These are phyloP conservation scores for Pristionchus arcanus DNA, from an alignment of 2,888 invertebrate genomes.

Conservation along the genomic window DNA sequence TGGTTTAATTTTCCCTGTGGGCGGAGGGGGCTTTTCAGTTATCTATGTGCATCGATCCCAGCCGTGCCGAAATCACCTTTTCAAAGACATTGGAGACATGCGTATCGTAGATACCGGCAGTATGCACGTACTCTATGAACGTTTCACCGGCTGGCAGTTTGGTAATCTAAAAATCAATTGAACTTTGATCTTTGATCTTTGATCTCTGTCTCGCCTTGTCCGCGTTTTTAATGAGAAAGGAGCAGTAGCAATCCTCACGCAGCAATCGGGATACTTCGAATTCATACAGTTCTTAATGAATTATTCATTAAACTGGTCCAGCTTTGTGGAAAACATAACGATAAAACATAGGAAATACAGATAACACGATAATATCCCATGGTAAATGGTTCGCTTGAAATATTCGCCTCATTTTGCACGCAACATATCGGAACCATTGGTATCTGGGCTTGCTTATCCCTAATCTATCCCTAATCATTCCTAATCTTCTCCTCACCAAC, in stretches of 20 bases:
- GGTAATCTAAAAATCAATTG: background rate
- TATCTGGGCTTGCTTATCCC: too few relatives aligned
- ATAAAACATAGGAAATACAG: too few relatives aligned
- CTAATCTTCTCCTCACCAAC: background rate
- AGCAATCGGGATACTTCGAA: background rate
- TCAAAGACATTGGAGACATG: background rate
- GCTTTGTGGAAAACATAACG: too few relatives aligned
- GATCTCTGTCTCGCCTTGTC: background rate
- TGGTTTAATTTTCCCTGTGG: too few relatives aligned
- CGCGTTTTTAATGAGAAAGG: background rate
- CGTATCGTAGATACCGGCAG: background rate
- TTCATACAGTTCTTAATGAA: background rate
- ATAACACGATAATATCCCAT: too few relatives aligned
- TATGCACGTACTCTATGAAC: background rate
- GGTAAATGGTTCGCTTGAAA: too few relatives aligned
- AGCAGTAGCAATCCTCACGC: background rate
- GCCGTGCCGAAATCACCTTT: too few relatives aligned
- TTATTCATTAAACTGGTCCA: background rate
- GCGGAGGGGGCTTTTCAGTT: too few relatives aligned
- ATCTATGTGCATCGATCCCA: too few relatives aligned
- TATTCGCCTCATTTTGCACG: too few relatives aligned
- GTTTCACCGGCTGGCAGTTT: background rate
- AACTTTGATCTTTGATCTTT: constrained; percentile 1
- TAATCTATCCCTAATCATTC: too few relatives aligned
- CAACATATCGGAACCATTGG: too few relatives aligned